Evolutionary conservation across 2,797 vertebrate species (phyloP), one percentile per base, ranked within the genome.

Genomic region (Nothura maculosa): DNA sequence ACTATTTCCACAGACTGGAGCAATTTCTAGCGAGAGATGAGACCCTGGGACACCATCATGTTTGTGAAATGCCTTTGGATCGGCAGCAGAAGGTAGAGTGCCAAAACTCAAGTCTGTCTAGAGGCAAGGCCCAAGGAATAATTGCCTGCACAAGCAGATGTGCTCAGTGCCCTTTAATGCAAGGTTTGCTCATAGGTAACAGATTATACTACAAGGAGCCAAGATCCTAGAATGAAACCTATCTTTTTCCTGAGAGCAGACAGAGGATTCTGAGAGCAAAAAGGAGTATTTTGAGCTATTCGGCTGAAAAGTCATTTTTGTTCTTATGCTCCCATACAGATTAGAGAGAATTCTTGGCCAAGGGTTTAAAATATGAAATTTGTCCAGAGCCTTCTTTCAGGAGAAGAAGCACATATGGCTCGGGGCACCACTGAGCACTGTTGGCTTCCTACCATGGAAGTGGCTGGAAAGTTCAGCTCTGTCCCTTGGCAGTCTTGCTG

Each of bases 11-110:
- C 7, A 48, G 50, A 27, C 11, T 12, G 0, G 3, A 48, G 62
- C 8, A 1, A 45, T 30, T 57, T 38, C 75, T 19, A 50, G 48
- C 12, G 22, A 7, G 13, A 38, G 34, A 36, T 9, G 52, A 70
- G 40, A 63, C 27, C 21, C 77, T 14, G 67, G 15, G 50, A 79
- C 2, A 20, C 38, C 3, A 36, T 40, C 2, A 0, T 0, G 7
- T 2, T 22, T 20, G 30, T 6, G 55, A 72, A 76, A 63, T 2
- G n/a, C 62, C 32, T 45, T 28, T 7, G 55, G 81, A 38, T 14
- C 14, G 28, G 55, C 2, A 1, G 75, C 61, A n/a, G 34, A 38
- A 73, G n/a, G 64, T 74, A 30, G 27, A 36, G 83, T 1, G 24
- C 60, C 68, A 61, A 9, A 4, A 1, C 0, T 0, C 52, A 40